Evolutionary conservation across 2,888 invertebrate species (phyloP), one percentile per base, ranked within the genome.

Genomic region (Hypena proboscidalis): DNA sequence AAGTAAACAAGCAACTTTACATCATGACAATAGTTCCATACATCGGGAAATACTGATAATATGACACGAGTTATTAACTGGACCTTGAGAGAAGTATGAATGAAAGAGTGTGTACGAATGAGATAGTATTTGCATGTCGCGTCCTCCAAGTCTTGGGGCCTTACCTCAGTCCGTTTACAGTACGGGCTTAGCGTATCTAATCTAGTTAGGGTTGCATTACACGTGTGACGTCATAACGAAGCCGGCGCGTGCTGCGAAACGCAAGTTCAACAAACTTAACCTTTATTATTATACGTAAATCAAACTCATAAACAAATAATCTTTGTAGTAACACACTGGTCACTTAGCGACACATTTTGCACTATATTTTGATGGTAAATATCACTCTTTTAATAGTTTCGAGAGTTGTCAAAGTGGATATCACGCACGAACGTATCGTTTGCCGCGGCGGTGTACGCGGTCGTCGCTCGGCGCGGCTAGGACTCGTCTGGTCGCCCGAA

Each of bases 241-340:
- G 80, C 80, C 79, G 79, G 74, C 75, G 70, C 71, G 77, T 73
- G 79, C 68, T 70, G 67, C 70, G 73, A 78, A 84, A 83, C 52
- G 26, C 56, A 86, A 89, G 88, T 88, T 89, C 87, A 87, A 85
- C 82, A 87, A 89, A 88, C 88, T 81, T 82, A 77, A 79, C 77
- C 77, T 74, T 67, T 70, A 63, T 62, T 51, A 43, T n/a, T 54
- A 58, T 37, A 46, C 56, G 56, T 67, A 67, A 70, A 65, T 52
- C 54, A 29, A 50, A 59, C 45, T 39, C 36, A 40, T 49, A 58
- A 65, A 61, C 53, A 73, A 67, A 56, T 58, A 49, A 49, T 67
- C 49, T 49, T 63, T 60, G 50, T 38, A 49, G 35, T 40, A 58
- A 56, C 51, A 48, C 67, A 70, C 62, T 48, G 2, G 23, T 8